phyloP scores from a whole-genome alignment of 2,888 invertebrate genomes.

The Willowsia nigromaculata region DNA sequence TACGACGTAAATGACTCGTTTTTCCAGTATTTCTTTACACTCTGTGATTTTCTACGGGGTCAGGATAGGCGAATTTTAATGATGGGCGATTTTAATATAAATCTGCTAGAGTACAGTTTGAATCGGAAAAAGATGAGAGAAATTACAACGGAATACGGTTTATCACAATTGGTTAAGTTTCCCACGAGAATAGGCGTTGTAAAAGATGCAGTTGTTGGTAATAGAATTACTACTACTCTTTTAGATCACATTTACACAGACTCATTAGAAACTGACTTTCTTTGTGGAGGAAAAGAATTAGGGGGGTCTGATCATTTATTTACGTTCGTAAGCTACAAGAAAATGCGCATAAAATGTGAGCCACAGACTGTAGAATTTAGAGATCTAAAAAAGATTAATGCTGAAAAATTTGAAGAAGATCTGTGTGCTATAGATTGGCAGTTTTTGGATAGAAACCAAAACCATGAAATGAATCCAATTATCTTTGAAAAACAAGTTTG shows the following conservation, averaged over 20 bases:
- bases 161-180: neutral
- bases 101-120: neutral
- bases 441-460: neutral
- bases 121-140: neutral
- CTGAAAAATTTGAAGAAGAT: neutral
- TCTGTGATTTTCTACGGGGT: neutral
- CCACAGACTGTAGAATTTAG: neutral
- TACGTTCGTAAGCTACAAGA: neutral
- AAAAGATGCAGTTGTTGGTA: neutral
- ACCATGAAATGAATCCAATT: neutral
- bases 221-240: neutral
- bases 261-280: neutral
- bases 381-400: neutral
- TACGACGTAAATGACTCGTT: neutral
- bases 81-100: slow-evolving; percentile 40
- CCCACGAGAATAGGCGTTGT: slow-evolving; percentile 4
- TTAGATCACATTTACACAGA: slow-evolving; percentile 38
- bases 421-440: neutral
- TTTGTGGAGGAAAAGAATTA: neutral
- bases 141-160: neutral
- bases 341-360: neutral
- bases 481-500: slow-evolving; percentile 21
- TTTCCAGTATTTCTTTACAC: neutral
- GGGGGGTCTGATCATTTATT: slow-evolving; percentile 47
- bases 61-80: neutral